Evolutionary conservation across 1,140 invertebrate species (phyloP), one percentile per base, ranked within the genome.

Genomic region (Drosophila nebulosa): DNA sequence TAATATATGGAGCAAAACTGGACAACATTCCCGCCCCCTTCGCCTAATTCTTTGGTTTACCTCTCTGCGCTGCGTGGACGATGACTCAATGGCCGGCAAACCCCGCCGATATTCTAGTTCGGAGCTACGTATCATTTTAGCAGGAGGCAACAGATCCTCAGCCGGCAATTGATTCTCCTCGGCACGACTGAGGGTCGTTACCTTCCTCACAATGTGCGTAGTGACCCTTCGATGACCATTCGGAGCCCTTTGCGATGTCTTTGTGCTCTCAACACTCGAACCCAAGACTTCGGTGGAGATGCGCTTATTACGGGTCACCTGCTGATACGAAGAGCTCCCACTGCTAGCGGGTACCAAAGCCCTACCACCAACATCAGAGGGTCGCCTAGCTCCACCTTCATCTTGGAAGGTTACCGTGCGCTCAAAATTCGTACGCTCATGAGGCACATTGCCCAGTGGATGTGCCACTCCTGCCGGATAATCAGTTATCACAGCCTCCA

Each of bases 151-250:
- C 65, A 94, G 92, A 79, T 96, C 90, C 85, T 96, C 95, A 70
- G 97, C 95, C 14, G 94, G 92, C 14, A 94, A 93, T 67, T 94
- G 94, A 68, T 95, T 94, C 89, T 97, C 96, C 81, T 98, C 97
- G 21, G 96, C 97, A 2, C 96, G 93, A 14, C 96, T 97, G 58
- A 98, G 90, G 1, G 97, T 98, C 6, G 97, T 98, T 66, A 97
- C 97, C 91, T 98, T 98, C 52, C 96, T 93, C 4, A 98, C 95
- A 66, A 98, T 96, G 76, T 96, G 94, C 22, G 97, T 97, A 12
- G 97, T 97, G 60, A 97, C 96, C 63, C 95, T 93, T 53, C 95
- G 93, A 74, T 95, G 94, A 56, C 95, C 96, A 91, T 93, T 96
- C 78, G 94, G 94, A 69, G 93, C 95, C 84, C 94, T 94, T 92